A percentile compares a stretch with the other conserved stretches of the same genome.
Evolutionary conservation across 2,888 invertebrate genomes (phyloP).

Genomic region (Mechanitis messenoides): DNA sequence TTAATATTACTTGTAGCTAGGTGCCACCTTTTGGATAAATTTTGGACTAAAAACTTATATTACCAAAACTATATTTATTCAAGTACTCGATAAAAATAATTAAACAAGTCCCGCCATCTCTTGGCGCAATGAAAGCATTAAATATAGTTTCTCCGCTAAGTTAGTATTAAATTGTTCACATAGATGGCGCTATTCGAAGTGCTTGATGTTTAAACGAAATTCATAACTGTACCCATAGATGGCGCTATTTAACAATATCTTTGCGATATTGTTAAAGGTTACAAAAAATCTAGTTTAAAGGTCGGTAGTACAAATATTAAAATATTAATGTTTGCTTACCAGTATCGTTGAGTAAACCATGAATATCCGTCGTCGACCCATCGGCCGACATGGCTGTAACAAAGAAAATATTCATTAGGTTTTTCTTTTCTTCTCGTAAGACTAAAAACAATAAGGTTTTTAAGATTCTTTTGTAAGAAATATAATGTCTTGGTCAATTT

Average conservation of each 20-base stretch:
- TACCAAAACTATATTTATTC: no score
- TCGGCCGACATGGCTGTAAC: conserved; percentile 80
- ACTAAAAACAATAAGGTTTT: not conserved
- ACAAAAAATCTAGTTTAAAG: not conserved
- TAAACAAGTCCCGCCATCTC: not conserved
- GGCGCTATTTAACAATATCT: not conserved
- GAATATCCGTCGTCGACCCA: conserved; percentile 79
- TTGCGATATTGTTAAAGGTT: not conserved
- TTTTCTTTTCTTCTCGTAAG: not conserved
- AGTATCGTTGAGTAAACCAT: conserved; percentile 79
- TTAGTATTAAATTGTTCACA: not conserved
- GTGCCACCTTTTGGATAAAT: no score
- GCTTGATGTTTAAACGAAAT: not conserved
- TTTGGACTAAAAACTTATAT: no score
- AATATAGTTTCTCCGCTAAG: no score
- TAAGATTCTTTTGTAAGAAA: not conserved
- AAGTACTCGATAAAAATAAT: not conserved
- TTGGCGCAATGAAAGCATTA: not conserved
- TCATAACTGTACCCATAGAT: not conserved
- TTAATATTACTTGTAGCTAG: no score
- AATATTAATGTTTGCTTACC: conserved; percentile 52
- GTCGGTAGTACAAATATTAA: not conserved
- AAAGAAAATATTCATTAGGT: conserved; percentile 38
- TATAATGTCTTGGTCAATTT: no score
- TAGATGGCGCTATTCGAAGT: not conserved